These are phyloP conservation scores for Amazonetta brasiliensis DNA, from an alignment of 2,797 vertebrate genomes.

Conservation along the genomic window DNA sequence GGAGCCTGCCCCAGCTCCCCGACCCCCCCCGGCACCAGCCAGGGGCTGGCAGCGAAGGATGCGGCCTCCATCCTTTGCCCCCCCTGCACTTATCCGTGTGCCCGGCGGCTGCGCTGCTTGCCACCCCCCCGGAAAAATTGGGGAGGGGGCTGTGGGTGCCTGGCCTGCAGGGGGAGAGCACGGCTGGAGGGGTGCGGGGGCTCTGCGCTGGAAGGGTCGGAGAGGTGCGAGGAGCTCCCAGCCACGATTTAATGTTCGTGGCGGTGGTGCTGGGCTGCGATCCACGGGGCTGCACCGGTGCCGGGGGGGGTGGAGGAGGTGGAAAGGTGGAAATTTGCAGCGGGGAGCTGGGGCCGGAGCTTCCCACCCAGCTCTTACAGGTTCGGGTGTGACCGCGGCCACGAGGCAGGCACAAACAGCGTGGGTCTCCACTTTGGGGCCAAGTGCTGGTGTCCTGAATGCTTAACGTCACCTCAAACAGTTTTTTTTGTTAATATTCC, in stretches of 20 bases:
- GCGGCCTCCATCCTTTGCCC: not conserved
- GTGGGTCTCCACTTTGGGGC: not conserved
- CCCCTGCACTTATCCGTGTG: fast-evolving
- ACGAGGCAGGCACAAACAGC: fast-evolving
- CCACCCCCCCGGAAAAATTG: not conserved
- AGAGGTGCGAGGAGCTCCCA: not conserved
- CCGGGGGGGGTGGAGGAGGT: not conserved
- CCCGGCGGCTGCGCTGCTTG: not conserved
- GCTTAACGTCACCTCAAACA: not conserved
- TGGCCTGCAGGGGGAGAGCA: not conserved
- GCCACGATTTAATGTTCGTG: not conserved
- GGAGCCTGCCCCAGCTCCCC: not conserved
- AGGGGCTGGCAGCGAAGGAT: not conserved
- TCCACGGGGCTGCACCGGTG: not conserved
- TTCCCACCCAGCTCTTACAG: not conserved
- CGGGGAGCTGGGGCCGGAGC: not conserved
- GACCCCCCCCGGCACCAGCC: not conserved
- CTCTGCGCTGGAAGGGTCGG: not conserved
- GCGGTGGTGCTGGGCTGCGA: not conserved
- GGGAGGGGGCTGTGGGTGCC: not conserved
- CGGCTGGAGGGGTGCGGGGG: not conserved
- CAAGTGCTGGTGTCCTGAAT: not conserved
- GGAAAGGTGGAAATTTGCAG: not conserved
- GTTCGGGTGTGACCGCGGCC: not conserved
- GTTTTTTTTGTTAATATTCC: not conserved